Evolutionary conservation across 2,888 invertebrate species (phyloP).

Genomic region (Masnerella sp.): DNA sequence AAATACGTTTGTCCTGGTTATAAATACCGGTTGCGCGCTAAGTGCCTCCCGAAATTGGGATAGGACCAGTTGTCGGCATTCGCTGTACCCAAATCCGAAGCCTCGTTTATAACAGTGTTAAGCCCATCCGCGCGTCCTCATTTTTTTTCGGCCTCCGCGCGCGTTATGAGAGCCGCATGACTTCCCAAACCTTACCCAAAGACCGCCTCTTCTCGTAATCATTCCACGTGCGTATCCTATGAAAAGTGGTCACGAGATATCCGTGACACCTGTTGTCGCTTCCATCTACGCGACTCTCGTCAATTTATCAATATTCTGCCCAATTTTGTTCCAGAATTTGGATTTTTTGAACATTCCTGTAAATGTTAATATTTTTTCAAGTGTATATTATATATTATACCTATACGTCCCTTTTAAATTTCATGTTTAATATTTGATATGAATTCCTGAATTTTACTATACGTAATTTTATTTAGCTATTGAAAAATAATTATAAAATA

Average conservation of each 20-base stretch:
- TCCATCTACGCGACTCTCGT: slow-evolving; percentile 49
- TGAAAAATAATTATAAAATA: too few relatives aligned
- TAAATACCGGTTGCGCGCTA: slow-evolving; percentile 48
- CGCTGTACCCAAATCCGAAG: slow-evolving; percentile 67
- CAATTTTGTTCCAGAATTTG: too few relatives aligned
- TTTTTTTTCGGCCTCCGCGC: slow-evolving; percentile 66
- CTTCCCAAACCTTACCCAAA: slow-evolving; percentile 68
- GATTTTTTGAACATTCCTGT: too few relatives aligned
- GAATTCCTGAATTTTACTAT: too few relatives aligned
- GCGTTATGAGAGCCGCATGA: slow-evolving; percentile 66
- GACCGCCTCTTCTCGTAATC: slow-evolving; percentile 43
- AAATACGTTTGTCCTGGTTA: slow-evolving; percentile 41
- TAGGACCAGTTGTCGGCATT: slow-evolving; percentile 59
- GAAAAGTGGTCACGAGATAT: slow-evolving; percentile 50
- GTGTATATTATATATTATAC: too few relatives aligned
- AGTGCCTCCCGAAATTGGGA: slow-evolving; percentile 63
- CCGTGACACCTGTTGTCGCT: slow-evolving; percentile 55
- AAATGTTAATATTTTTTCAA: too few relatives aligned
- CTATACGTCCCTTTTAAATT: too few relatives aligned
- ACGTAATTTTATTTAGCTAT: too few relatives aligned
- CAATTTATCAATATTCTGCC: slow-evolving; percentile 36
- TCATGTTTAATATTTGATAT: too few relatives aligned
- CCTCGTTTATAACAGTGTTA: slow-evolving; percentile 59
- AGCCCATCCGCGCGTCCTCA: slow-evolving; percentile 70
- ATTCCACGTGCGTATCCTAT: slow-evolving; percentile 51